Percentiles rank a stretch among this genome's conserved stretches.
These are phyloP conservation scores for Gila orcuttii DNA, from an alignment of 2,113 vertebrate genomes.

Conservation along the genomic window DNA sequence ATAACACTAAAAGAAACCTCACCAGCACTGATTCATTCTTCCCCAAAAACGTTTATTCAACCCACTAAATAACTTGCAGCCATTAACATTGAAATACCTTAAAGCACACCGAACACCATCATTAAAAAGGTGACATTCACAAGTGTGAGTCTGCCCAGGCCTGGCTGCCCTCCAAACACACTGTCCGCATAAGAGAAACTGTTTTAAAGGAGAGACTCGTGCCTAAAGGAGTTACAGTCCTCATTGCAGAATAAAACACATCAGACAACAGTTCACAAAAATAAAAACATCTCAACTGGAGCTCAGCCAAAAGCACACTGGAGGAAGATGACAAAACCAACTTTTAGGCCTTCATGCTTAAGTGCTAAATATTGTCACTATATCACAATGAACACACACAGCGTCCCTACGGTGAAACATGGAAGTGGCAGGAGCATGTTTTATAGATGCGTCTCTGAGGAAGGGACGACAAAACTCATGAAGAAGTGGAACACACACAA, in stretches of 20 bases:
- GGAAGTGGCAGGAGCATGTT: background rate
- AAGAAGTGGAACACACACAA: background rate
- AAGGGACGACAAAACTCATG: background rate
- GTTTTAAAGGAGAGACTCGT: background rate
- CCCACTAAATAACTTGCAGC: background rate
- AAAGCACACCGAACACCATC: background rate
- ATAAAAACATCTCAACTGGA: background rate
- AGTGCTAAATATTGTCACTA: background rate
- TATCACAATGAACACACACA: background rate
- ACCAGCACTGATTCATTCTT: background rate
- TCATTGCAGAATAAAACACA: too few species aligned
- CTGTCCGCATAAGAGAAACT: background rate
- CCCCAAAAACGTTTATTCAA: background rate
- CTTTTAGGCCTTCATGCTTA: background rate
- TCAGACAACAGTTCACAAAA: background rate
- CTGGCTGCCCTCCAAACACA: background rate
- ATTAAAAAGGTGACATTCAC: background rate
- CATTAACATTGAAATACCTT: background rate
- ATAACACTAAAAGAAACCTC: background rate
- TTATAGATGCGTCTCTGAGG: conserved; percentile 4
- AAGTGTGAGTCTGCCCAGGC: background rate
- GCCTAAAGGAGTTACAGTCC: background rate
- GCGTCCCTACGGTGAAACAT: background rate
- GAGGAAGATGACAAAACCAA: background rate
- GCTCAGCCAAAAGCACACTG: background rate